Base-by-base conservation (phyloP, 2,888 invertebrate genomes). In the Epinotia ramella region DNA sequence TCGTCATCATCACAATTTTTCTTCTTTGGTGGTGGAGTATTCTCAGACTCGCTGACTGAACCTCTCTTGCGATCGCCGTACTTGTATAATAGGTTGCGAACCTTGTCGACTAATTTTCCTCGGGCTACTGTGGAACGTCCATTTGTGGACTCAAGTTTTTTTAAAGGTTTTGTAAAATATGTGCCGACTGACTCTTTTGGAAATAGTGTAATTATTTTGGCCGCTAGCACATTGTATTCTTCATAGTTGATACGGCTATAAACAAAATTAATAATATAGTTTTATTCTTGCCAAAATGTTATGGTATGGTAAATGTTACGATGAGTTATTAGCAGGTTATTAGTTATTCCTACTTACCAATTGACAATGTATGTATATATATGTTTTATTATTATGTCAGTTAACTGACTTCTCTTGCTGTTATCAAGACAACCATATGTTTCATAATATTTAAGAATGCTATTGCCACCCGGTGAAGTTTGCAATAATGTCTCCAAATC, bases 161-260 rank as follows among this genome's bases (percentile, higher is more conserved):
- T 73, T 73, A 73, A 33, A 20, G 73, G 65, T 13, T 65, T 65
- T 65, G 59, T 59, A 59, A 77, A 77, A 76, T 76, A 63, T 56
- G 73, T 74, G 16, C 69, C 69, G 1, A 62, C 33, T 28, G 44
- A 59, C 57, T 74, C 74, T 18, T 68, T 74, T 9, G 74, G 74
- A 53, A 74, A 74, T 16, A 74, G 57, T 68, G 62, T 63, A 16
- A 69, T 69, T 49, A 74, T 74, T 74, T 74, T 74, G 9, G 28
- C 68, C 28, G 69, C 56, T 13, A 74, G 40, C 5, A 74, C 28
- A 63, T 74, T 74, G 33, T 73, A 73, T 16, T 73, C 68, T 63
- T 73, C 73, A 63, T 68, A 63, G n/a, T 62, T 73, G 13, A 74
- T 74, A 40, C 68, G 68, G 40, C 74, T 69, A 44, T 64, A 60